Evolutionary conservation across 2,888 invertebrate species (phyloP), one percentile per base, ranked within the genome.

Genomic region (Lithophane semibrunnea): DNA sequence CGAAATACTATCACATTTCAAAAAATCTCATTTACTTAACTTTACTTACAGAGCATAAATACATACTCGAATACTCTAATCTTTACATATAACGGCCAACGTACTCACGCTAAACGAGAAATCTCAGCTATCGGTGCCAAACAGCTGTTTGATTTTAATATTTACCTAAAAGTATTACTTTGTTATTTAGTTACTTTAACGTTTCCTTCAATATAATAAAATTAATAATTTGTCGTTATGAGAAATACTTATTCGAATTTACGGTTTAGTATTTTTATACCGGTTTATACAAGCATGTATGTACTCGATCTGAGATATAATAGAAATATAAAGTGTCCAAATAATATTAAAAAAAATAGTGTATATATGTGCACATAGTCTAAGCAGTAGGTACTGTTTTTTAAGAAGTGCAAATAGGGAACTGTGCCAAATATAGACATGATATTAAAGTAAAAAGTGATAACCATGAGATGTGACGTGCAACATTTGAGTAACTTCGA

Each of bases 1-100:
- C 84, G 83, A 84, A 70, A 82, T 87, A 84, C 79, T 90, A 90
- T 90, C 89, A 90, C 90, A 90, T 84, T 88, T 88, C 82, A 65
- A 70, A 83, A 80, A 77, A 76, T 77, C 75, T 65, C 80, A 24
- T 74, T 75, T 73, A 70, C 79, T 75, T 84, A 82, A 73, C 47
- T 73, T 75, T 84, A 80, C 75, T 82, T 73, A 81, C 29, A 86
- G 85, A 79, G 73, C 74, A 80, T 72, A 75, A 29, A 79, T 80
- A 86, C n/a, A 77, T 66, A 77, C 71, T 74, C 77, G 42, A 82
- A 83, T 80, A 80, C 37, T 75, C 47, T 78, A 82, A 76, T 68
- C 66, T 66, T 79, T 63, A 78, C 68, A 71, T 73, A 37, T 37
- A 37, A 76, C 58, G 52, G 60, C 49, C 63, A 82, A 52, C 58